These are phyloP conservation scores for Agrypnia vestita DNA, from an alignment of 1,140 invertebrate genomes.

Conservation along the genomic window DNA sequence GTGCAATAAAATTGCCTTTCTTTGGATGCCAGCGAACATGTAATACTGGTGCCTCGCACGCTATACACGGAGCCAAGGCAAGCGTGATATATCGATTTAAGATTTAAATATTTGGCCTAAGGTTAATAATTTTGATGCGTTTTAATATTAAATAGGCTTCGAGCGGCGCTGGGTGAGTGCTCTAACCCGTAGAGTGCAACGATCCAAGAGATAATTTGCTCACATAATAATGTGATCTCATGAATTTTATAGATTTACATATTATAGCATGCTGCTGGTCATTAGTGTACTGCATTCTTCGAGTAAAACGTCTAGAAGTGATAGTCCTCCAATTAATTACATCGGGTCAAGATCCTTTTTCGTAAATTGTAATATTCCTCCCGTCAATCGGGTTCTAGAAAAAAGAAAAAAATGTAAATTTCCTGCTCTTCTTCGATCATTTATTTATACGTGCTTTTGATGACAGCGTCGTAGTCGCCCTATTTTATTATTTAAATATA, in stretches of 20 bases:
- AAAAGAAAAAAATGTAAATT: neutral
- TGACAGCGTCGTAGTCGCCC: too few relatives aligned
- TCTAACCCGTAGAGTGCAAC: slow-evolving; percentile 31
- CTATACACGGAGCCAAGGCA: slow-evolving; percentile 1
- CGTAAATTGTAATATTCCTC: neutral
- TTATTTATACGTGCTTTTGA: too few relatives aligned
- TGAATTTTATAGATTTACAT: slow-evolving; percentile 32
- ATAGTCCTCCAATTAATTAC: slow-evolving; percentile 22
- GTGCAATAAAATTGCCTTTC: slow-evolving; percentile 5
- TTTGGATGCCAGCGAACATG: neutral
- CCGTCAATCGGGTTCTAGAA: neutral
- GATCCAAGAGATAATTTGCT: slow-evolving; percentile 23
- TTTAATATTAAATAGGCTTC: slow-evolving; percentile 25
- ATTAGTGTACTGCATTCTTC: neutral
- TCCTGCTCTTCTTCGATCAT: too few relatives aligned
- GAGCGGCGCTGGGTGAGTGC: slow-evolving; percentile 25
- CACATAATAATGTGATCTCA: slow-evolving; percentile 6
- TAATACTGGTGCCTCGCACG: slow-evolving; percentile 9
- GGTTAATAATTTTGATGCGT: slow-evolving; percentile 15
- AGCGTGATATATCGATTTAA: slow-evolving; percentile 33
- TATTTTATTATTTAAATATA: too few relatives aligned
- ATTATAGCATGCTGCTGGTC: neutral
- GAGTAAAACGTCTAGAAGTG: neutral
- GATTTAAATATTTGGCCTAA: slow-evolving; percentile 20
- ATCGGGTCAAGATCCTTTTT: slow-evolving; percentile 16